Base-by-base conservation (phyloP, 2,888 invertebrate species). In the Andrena fulva region DNA sequence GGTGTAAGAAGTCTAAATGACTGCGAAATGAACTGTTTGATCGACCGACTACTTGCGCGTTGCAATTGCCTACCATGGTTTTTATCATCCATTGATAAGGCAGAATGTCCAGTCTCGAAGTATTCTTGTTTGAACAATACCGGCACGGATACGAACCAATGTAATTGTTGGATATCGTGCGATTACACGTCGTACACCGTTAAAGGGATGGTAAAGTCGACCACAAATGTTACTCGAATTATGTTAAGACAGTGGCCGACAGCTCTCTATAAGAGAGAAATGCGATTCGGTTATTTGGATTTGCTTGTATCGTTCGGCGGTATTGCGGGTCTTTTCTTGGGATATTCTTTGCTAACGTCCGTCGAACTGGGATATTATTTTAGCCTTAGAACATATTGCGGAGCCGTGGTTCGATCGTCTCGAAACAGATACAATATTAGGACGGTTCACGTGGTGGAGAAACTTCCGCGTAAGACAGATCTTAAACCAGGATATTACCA, bases 241-340 rank as follows among this genome's bases (percentile, higher is more conserved):
- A 24, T 33, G 0, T 72, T 91, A 10, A 62, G 33, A 7, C 56
- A 33, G 0, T 97, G 97, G 97, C 97, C 97, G 0, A 96, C 96
- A 95, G 96, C 97, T 33, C 95, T 96, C 3, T 97, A 97, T 91
- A 97, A 97, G 91, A 95, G 97, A 42, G 97, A 97, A 92, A 97
- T 97, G 24, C 95, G 97, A 59, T 97, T 97, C 91, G 97, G 97
- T 74, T 97, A 97, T 97, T 97, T 97, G 0, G 97, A 97, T 94
- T 95, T 97, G 69, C 92, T 97, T 60, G 97, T 96, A 2, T 91
- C 92, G 0, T 94, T 94, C 76, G 95, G 95, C 16, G 95, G 95
- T n/a, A 95, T 95, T 12, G 95, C 95, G 54, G 95, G 95, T 31
- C 96, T 96, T 87, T 94, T 94, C 81, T 93, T 97, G 12, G 97